phyloP scores from a whole-genome alignment of 2,113 vertebrate genomes.

The Scomber colias region DNA sequence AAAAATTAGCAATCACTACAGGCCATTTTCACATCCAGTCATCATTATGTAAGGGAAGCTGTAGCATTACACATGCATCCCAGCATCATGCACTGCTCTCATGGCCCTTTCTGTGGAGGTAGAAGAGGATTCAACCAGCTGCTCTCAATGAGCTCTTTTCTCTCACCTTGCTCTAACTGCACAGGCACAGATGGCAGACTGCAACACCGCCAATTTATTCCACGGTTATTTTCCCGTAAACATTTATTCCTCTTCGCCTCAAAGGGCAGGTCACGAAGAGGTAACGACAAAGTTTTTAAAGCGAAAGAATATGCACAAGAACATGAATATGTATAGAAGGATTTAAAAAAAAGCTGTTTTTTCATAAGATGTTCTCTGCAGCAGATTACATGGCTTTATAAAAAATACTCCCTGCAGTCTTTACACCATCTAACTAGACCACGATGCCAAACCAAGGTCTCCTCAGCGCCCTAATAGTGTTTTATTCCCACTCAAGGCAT shows the following conservation, averaged over 20 bases:
- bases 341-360: not conserved
- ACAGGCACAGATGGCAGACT: slow-evolving; percentile 61
- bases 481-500: slow-evolving; percentile 27
- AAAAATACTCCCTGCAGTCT: slow-evolving; percentile 18
- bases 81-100: not conserved
- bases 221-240: slow-evolving; percentile 23
- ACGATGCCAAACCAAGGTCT: slow-evolving; percentile 30
- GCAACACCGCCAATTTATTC: slow-evolving; percentile 42
- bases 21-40: not conserved
- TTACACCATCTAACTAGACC: slow-evolving; percentile 2
- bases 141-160: slow-evolving; percentile 12
- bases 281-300: slow-evolving; percentile 7
- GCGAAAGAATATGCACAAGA: not conserved
- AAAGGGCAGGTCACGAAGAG: slow-evolving; percentile 42
- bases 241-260: not conserved
- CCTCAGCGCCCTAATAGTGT: not conserved
- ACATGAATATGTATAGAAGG: slow-evolving; percentile 10
- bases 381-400: slow-evolving; percentile 16
- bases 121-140: slow-evolving; percentile 24
- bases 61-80: not conserved
- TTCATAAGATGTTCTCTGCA: not conserved
- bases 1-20: not conserved
- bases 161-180: slow-evolving; percentile 44
- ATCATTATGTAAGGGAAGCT: slow-evolving; percentile 1
- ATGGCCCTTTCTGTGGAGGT: slow-evolving; percentile 9